phyloP scores from a whole-genome alignment of 2,113 vertebrate species.

The Willisornis vidua region DNA sequence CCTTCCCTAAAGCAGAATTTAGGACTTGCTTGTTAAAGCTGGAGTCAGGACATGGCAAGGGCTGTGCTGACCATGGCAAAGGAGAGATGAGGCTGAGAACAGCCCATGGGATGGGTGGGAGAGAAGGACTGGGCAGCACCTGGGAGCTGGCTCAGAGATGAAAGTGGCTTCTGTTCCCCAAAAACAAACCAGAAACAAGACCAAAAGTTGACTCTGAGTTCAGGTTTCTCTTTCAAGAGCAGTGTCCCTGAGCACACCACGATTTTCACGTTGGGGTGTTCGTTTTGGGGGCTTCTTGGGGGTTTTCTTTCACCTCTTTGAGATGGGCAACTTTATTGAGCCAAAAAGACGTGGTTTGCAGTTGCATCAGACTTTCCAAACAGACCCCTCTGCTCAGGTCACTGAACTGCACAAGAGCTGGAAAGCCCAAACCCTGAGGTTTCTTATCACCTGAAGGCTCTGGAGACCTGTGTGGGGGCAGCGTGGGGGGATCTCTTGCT shows the following conservation, averaged over 20 bases:
- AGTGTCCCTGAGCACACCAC: not conserved
- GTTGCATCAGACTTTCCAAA: not conserved
- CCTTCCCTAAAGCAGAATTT: not conserved
- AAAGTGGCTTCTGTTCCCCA: not conserved
- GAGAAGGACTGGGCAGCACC: not conserved
- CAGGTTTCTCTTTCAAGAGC: not conserved
- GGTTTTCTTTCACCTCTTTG: not conserved
- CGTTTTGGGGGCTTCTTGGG: not conserved
- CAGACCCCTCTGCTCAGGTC: not conserved
- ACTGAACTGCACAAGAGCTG: not conserved
- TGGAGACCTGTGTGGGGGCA: not conserved
- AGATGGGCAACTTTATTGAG: not conserved
- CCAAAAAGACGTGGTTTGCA: not conserved
- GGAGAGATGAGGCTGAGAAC: not conserved
- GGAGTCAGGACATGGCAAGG: not conserved
- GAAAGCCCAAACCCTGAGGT: not conserved
- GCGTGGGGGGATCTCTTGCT: not conserved
- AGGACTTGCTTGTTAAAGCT: not conserved
- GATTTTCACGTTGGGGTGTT: not conserved
- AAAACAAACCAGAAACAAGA: not conserved
- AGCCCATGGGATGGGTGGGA: not conserved
- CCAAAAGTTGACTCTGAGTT: not conserved
- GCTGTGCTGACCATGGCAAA: not conserved
- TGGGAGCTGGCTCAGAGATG: not conserved
- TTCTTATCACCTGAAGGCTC: not conserved